These are phyloP conservation scores for Muraenolepis orangiensis DNA, from an alignment of 2,797 vertebrate genomes.

Conservation along the genomic window DNA sequence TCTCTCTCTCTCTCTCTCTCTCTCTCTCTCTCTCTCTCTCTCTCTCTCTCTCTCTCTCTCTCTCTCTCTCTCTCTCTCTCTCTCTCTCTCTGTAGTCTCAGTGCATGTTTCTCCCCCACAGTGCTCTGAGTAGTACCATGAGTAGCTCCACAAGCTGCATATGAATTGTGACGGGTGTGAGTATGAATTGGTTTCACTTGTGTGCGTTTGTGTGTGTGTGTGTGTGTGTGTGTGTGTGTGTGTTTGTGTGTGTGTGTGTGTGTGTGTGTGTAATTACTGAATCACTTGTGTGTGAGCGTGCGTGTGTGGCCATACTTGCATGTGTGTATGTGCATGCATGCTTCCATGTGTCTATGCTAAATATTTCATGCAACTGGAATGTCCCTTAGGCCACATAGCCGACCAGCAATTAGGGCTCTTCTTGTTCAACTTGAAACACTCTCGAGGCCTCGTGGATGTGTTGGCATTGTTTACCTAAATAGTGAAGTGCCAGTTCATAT, in stretches of 20 bases:
- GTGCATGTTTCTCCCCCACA: neutral
- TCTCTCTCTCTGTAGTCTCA: neutral
- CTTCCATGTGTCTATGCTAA: slow-evolving; percentile 59
- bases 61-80: neutral
- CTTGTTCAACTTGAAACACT: slow-evolving; percentile 27
- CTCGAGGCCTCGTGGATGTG: slow-evolving; percentile 31
- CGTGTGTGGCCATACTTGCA: neutral
- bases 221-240: too few species aligned
- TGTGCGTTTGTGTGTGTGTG: neutral
- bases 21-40: neutral
- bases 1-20: neutral
- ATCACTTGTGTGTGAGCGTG: neutral
- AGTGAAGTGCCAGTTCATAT: neutral
- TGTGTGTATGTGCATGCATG: neutral
- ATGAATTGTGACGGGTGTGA: neutral
- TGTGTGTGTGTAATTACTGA: neutral
- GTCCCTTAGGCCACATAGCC: slow-evolving; percentile 47
- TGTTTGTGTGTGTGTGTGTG: too few species aligned
- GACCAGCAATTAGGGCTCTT: slow-evolving; percentile 49
- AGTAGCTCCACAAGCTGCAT: neutral
- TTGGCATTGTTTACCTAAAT: slow-evolving; percentile 35
- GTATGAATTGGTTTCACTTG: neutral
- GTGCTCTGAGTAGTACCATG: neutral
- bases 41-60: too few species aligned
- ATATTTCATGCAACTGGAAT: slow-evolving; percentile 58